These are phyloP conservation scores for Clarias gariepinus DNA, from an alignment of 2,113 vertebrate genomes.

Conservation along the genomic window DNA sequence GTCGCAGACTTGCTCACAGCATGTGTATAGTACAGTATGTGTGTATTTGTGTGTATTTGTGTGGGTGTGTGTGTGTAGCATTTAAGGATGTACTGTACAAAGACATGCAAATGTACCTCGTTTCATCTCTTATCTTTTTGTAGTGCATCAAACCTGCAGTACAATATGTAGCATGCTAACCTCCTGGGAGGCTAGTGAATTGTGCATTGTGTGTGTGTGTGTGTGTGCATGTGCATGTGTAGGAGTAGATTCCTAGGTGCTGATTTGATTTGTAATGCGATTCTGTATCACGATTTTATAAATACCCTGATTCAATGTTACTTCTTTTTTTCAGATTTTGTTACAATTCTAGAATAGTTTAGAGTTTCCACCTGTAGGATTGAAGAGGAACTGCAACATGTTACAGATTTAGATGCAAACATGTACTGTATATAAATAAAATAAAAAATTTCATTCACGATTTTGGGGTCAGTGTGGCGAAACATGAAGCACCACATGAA, in stretches of 20 bases:
- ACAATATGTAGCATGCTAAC: neutral
- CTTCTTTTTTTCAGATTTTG: too few relatives aligned
- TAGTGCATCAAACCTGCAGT: conserved; percentile 6
- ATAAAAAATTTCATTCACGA: too few relatives aligned
- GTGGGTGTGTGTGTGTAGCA: conserved; percentile 1
- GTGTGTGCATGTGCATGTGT: neutral
- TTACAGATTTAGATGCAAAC: too few relatives aligned
- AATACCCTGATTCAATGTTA: too few relatives aligned
- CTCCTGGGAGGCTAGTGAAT: neutral
- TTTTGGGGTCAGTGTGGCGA: too few relatives aligned
- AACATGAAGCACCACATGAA: too few relatives aligned
- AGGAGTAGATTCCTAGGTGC: neutral
- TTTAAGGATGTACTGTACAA: conserved; percentile 2
- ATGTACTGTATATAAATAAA: too few relatives aligned
- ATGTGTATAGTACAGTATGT: conserved; percentile 12
- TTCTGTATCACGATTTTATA: too few relatives aligned
- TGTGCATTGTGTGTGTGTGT: neutral
- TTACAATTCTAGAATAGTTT: too few relatives aligned
- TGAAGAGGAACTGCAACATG: too few relatives aligned
- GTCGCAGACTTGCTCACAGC: neutral
- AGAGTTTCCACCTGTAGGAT: too few relatives aligned
- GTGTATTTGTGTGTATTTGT: conserved; percentile 26
- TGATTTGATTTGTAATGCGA: too few relatives aligned
- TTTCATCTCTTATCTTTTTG: conserved; percentile 4
- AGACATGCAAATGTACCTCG: conserved; percentile 20